Conservation (phyloP, 2,113 vertebrate species). For the Cephalopterus ornatus region DNA sequence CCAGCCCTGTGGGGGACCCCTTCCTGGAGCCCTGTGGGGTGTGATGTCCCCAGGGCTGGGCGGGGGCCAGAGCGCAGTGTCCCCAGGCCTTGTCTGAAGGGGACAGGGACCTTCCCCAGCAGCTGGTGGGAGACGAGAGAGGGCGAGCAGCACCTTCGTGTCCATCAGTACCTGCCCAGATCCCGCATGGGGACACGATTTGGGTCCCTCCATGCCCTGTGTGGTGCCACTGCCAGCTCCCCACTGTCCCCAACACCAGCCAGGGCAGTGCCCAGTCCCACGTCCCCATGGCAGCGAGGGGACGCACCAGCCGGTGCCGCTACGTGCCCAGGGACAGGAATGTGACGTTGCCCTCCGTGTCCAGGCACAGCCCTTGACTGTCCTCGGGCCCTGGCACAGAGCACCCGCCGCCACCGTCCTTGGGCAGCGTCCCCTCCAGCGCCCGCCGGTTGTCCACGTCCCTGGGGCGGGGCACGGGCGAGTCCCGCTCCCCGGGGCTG, state of each 20-base stretch:
- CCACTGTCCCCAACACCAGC: not conserved
- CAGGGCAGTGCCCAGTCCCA: not conserved
- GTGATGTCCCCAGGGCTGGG: not conserved
- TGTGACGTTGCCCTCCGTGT: slow-evolving; percentile 40
- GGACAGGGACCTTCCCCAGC: not conserved
- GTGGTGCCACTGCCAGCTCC: not conserved
- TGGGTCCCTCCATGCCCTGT: rapidly evolving
- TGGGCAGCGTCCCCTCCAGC: not conserved
- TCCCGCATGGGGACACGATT: rapidly evolving
- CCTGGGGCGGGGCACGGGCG: not conserved
- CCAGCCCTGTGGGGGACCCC: not conserved
- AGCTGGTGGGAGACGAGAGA: not conserved
- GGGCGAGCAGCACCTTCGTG: rapidly evolving
- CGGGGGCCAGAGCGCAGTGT: not conserved
- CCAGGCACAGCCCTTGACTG: slow-evolving; percentile 16
- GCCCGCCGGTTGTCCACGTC: not conserved
- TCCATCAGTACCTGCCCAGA: not conserved
- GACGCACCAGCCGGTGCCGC: rapidly evolving
- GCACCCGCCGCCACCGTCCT: not conserved
- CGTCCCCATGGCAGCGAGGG: not conserved
- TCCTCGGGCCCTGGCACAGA: rapidly evolving
- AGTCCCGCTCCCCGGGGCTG: not conserved
- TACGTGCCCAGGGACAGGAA: slow-evolving; percentile 62
- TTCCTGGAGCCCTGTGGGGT: not conserved
- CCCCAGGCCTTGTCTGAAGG: not conserved